Percentiles rank a stretch among this genome's conserved stretches.
phyloP scores from a whole-genome alignment of 2,113 vertebrate genomes.

The Piaya cayana region DNA sequence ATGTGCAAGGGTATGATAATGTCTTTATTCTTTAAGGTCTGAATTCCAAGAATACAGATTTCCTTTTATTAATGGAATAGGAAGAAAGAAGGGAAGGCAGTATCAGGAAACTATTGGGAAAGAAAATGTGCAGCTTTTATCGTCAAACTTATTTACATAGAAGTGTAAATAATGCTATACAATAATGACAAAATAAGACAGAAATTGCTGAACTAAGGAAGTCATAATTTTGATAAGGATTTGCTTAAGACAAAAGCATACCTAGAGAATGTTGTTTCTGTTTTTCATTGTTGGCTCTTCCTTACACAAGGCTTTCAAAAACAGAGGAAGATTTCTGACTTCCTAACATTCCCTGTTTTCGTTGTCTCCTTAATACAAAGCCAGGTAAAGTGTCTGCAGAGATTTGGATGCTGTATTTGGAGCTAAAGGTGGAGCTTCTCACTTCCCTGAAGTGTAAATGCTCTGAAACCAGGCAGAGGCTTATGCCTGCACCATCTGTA shows the following conservation, averaged over 20 bases:
- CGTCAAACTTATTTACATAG: neutral
- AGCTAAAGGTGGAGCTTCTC: neutral
- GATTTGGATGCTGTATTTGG: neutral
- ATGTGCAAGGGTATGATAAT: neutral
- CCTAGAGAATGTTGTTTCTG: neutral
- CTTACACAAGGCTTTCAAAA: neutral
- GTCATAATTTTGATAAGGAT: neutral
- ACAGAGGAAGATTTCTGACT: neutral
- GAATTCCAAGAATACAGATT: neutral
- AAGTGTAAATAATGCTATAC: neutral
- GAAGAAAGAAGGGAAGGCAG: neutral
- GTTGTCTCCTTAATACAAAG: neutral
- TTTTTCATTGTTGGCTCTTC: neutral
- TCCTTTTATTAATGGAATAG: neutral
- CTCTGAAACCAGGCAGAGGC: neutral
- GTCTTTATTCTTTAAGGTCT: neutral
- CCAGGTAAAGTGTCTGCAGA: neutral
- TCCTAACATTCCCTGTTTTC: neutral
- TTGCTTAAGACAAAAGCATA: neutral
- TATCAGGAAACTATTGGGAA: neutral
- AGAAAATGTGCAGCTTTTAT: neutral
- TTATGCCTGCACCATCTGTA: neutral
- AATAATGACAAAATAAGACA: neutral
- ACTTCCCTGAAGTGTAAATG: neutral
- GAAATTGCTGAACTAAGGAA: neutral